Base-by-base conservation (phyloP, 2,113 vertebrate species). In the Siphamia tubifer region DNA sequence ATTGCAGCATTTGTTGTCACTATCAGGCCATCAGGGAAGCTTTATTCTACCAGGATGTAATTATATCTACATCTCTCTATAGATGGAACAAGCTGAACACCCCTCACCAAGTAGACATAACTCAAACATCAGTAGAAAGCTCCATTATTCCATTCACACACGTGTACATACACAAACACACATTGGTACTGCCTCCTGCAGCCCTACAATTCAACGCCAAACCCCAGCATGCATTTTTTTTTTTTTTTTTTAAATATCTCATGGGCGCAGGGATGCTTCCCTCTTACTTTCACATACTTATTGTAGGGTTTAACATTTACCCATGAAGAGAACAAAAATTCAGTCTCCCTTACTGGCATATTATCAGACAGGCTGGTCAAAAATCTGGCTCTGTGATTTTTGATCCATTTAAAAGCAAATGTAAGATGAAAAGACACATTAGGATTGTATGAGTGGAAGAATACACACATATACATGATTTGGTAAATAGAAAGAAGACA, bases 401-500 rank as follows among this genome's bases (percentile, higher is more conserved):
- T 65, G 28, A 56, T 57, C 28, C 25, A 8, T 48, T 44, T 28
- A 20, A 23, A 25, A 52, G 13, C 27, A 51, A 49, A 45, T 48
- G 8, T 28, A 12, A 44, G 8, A 36, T 35, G 6, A 54, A 58
- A 12, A 2, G 58, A 77, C 44, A 57, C 55, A 42, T 13, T 20
- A 48, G 27, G 34, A 27, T 52, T 47, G 49, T 20, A 30, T 69
- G 52, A 81, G 76, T 73, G 52, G 65, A 87, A 83, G 68, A 79
- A 83, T 62, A 68, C 72, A 63, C 49, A 54, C 51, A 68, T 47
- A 35, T 67, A 48, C 27, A 62, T 53, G 49, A 15, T 82, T 79
- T 71, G 63, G 68, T 84, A 71, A 73, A 71, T 68, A 54, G 55
- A 43, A 64, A n/a, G n/a, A n/a, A n/a, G n/a, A n/a, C n/a, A n/a